Base-by-base conservation (phyloP, 1,140 invertebrate genomes). In the Euborellia annulipes region DNA sequence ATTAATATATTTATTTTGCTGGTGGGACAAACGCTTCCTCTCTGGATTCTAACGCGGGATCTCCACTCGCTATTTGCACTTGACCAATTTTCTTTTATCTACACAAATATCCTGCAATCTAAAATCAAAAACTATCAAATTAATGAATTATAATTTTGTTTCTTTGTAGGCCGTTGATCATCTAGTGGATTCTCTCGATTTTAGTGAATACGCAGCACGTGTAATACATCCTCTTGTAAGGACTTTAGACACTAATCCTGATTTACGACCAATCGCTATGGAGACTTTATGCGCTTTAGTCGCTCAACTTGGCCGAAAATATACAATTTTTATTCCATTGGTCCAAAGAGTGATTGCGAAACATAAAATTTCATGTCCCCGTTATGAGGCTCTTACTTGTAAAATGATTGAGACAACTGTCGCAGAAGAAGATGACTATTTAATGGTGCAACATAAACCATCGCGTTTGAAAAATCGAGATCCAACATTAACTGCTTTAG, bases 141-240 rank as follows among this genome's bases (percentile, higher is more conserved):
- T n/a, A n/a, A n/a, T n/a, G 32, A 9, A n/a, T 34, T 9, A 9
- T 34, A 34, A 34, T 34, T 9, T 59, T 59, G 76, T 78, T 32
- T 90, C 92, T 2, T 68, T 98, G 54, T 87, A 94, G 59, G 94
- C 92, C 0, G 79, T 98, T 0, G 89, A 94, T 58, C 77, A 84
- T 52, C 64, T 98, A n/a, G 85, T 89, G 0, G 82, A 89, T 52
- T 81, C 79, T 21, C 64, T 97, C 22, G 91, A 97, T 61, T 85
- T 96, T 48, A 86, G 82, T 0, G 91, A 95, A 60, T 88, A 86
- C 59, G 79, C 85, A 0, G 92, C 90, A 0, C 72, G 87, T 45
- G 92, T 98, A 43, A 80, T 97, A 27, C 93, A 97, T 64, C 86
- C 92, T 0, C 59, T 96, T 34, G 69, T 77, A 21, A 68, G 91